Evolutionary conservation across 1,140 invertebrate genomes (phyloP).

Genomic region (Formica selysi): DNA sequence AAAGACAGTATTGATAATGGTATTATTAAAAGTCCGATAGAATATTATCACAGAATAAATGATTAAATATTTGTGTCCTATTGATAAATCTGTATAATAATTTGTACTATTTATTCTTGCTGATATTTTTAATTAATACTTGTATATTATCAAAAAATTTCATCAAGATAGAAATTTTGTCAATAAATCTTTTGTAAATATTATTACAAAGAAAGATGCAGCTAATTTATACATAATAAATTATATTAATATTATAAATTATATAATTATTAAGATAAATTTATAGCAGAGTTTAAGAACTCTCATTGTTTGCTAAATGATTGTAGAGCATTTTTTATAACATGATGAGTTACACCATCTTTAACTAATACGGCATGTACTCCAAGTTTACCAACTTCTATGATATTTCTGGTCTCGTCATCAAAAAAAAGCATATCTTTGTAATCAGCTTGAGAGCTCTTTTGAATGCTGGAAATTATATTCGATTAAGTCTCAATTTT

Average conservation of each 20-base stretch:
- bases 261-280: conserved; percentile 49
- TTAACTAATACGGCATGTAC: conserved; percentile 88
- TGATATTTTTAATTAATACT: neutral
- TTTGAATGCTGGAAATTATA: conserved; percentile 87
- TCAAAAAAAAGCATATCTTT: conserved; percentile 92
- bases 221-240: neutral
- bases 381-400: conserved; percentile 87
- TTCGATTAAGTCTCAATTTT: conserved; percentile 24
- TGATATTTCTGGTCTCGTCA: conserved; percentile 89
- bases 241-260: conserved; percentile 45
- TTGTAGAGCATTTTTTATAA: conserved; percentile 86
- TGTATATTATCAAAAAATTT: neutral
- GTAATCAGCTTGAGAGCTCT: conserved; percentile 87
- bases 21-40: conserved; percentile 77
- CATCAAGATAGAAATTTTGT: neutral
- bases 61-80: conserved; percentile 35
- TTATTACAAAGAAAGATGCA: neutral
- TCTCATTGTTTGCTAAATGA: conserved; percentile 80
- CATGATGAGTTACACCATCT: conserved; percentile 86
- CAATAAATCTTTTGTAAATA: conserved; percentile 5
- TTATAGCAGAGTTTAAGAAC: conserved; percentile 46
- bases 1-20: conserved; percentile 68
- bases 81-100: conserved; percentile 18
- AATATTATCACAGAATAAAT: conserved; percentile 79
- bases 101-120: neutral